Conservation (phyloP, 1,140 invertebrate genomes). For the Drosophila nigrodunni region DNA sequence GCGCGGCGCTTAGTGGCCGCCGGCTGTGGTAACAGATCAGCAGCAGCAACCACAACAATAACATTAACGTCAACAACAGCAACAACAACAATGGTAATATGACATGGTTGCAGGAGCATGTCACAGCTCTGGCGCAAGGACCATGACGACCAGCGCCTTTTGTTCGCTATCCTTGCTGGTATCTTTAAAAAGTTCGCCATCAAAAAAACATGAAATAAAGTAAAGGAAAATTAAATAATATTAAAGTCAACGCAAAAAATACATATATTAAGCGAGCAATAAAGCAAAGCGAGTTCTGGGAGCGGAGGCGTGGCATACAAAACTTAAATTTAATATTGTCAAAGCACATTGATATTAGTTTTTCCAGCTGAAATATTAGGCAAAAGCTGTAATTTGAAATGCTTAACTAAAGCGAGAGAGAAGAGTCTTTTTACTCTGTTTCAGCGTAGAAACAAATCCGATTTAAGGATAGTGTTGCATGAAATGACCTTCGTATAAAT, state of each 20-base stretch:
- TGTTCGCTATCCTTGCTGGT: slow-evolving; percentile 31
- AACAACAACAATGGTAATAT: slow-evolving; percentile 30
- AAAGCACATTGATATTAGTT: no score
- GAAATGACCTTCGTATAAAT: slow-evolving; percentile 69
- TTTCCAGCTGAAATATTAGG: no score
- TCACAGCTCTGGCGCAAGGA: slow-evolving; percentile 26
- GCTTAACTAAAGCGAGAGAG: no score
- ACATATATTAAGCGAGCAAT: slow-evolving; percentile 38
- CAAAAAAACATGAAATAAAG: slow-evolving; percentile 31
- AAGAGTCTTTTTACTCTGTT: no score
- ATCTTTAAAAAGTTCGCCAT: slow-evolving; percentile 35
- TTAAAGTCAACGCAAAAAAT: slow-evolving; percentile 36
- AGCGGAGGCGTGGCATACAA: slow-evolving; percentile 2
- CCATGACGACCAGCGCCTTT: slow-evolving; percentile 34
- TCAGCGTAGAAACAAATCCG: slow-evolving; percentile 12
- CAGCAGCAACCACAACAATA: slow-evolving; percentile 31
- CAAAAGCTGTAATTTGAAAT: no score
- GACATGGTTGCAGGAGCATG: slow-evolving; percentile 51
- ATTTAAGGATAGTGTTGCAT: slow-evolving; percentile 4
- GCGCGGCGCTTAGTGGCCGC: slow-evolving; percentile 20
- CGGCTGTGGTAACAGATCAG: slow-evolving; percentile 33
- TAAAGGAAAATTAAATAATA: slow-evolving; percentile 22
- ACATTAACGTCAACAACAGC: background rate
- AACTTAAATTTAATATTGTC: no score
- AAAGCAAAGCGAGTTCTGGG: slow-evolving; percentile 36